These are phyloP conservation scores for Ophioninae sp. DNA, from an alignment of 2,888 invertebrate species.

Conservation along the genomic window DNA sequence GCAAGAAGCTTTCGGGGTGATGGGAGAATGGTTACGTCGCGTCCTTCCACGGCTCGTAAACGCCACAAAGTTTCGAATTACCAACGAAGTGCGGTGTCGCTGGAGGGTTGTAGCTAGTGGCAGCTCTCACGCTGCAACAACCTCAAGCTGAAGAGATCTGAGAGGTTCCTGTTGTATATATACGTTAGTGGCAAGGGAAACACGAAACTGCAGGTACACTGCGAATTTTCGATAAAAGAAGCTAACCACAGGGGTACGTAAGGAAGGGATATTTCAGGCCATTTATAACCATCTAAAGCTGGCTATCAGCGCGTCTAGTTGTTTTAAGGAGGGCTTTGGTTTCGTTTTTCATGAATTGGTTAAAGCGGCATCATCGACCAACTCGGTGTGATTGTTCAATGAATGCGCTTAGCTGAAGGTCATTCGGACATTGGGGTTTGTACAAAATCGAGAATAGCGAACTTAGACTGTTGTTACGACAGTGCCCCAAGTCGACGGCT, in stretches of 20 bases:
- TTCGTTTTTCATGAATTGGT: neutral
- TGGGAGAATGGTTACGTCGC: slow-evolving; percentile 33
- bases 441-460: too few relatives aligned
- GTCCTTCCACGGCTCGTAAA: slow-evolving; percentile 63
- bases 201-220: slow-evolving; percentile 30
- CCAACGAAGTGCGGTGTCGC: slow-evolving; percentile 45
- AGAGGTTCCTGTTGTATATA: slow-evolving; percentile 17
- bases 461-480: too few relatives aligned
- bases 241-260: neutral
- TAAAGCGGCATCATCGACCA: too few relatives aligned
- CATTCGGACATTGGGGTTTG: too few relatives aligned
- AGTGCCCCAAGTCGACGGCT: too few relatives aligned
- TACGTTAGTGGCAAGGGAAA: slow-evolving; percentile 30
- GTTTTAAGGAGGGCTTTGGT: neutral
- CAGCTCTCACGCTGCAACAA: slow-evolving; percentile 34
- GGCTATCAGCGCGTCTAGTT: neutral
- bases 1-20: slow-evolving; percentile 11
- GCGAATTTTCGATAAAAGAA: slow-evolving; percentile 12
- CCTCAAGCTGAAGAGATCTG: slow-evolving; percentile 16
- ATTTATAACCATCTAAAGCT: neutral
- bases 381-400: too few relatives aligned
- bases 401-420: too few relatives aligned
- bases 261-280: neutral
- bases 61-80: slow-evolving; percentile 68
- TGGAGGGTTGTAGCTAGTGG: slow-evolving; percentile 34